Base-by-base conservation (phyloP, 2,113 vertebrate species). In the Phyllostomus hastatus region DNA sequence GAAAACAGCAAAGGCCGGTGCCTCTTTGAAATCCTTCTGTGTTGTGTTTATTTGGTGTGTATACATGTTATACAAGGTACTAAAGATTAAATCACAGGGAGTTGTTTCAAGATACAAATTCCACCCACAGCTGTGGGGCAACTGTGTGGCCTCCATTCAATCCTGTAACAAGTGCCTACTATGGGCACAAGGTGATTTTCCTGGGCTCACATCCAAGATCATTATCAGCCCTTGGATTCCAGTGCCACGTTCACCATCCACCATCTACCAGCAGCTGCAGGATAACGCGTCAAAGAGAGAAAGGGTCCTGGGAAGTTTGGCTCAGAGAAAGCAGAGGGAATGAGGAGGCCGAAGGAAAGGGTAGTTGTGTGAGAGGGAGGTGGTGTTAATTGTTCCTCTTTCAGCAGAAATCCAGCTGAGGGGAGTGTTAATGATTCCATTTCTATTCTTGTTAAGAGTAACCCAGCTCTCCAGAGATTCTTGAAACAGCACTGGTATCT, bases 61-160 rank as follows among this genome's bases (percentile, higher is more conserved):
- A 82, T 91, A 57, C 92, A 84, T 96, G 96, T 96, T 85, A 86
- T 92, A 97, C 93, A 96, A 97, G 93, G 81, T 78, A 90, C 83
- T 95, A 96, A 95, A 97, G 97, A 97, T 94, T 87, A 96, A 97
- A 96, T 98, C 97, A 43, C 7, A 6, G 83, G 93, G 66, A 93
- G 94, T 95, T 95, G 83, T 95, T 96, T 97, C 92, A 97, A 95
- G 90, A 97, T 93, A 96, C 75, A 93, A 97, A 97, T 94, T 95
- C 93, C 95, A 97, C 97, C 91, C 80, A 72, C 91, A 80, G 79
- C 67, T 93, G 52, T 80, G 79, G 88, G 28, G 95, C 66, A 97
- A 95, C 93, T 41, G 3, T 48, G 48, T 54, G 54, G 76, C 72
- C 28, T 95, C 70, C 64, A 70, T 82, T 92, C 72, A 90, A 31